A percentile compares a stretch with the other conserved stretches of the same genome.
Conservation (phyloP, 2,888 invertebrate genomes). For the Subacronicta megacephala region DNA sequence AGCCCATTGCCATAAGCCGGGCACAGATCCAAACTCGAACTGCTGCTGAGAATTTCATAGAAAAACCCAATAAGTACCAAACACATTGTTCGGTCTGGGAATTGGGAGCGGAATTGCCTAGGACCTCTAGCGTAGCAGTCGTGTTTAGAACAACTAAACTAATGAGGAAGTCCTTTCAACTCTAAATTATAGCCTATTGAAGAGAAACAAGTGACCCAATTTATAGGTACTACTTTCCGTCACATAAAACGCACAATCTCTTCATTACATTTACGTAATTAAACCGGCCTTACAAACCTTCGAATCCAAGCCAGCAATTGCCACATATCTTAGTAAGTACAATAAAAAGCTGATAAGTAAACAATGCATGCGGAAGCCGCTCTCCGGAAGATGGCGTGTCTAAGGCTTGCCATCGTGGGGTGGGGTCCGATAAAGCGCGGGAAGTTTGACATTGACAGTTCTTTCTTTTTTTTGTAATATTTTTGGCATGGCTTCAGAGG, state of each 20-base stretch:
- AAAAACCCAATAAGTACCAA: too few relatives aligned
- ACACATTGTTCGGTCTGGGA: too few relatives aligned
- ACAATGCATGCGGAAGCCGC: constrained; percentile 67
- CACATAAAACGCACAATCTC: not conserved
- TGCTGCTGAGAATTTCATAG: too few relatives aligned
- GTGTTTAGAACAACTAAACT: too few relatives aligned
- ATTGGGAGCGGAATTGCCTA: too few relatives aligned
- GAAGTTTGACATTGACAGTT: not conserved
- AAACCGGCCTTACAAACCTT: constrained; percentile 3
- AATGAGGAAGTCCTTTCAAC: too few relatives aligned
- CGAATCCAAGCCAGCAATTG: constrained; percentile 2
- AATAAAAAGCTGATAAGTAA: constrained; percentile 52
- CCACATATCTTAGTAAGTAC: constrained; percentile 22
- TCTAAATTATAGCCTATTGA: not conserved
- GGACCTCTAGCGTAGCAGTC: too few relatives aligned
- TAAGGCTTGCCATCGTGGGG: constrained; percentile 24
- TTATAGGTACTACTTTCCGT: not conserved
- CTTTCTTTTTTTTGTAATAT: too few relatives aligned
- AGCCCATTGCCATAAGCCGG: too few relatives aligned
- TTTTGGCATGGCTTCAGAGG: too few relatives aligned
- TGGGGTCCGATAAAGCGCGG: constrained; percentile 21
- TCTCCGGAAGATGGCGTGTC: constrained; percentile 68
- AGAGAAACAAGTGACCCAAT: too few relatives aligned
- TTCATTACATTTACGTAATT: constrained; percentile 1
- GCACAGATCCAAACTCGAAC: too few relatives aligned